These are phyloP conservation scores for Myodes glareolus DNA, from an alignment of 2,113 vertebrate species.

Conservation along the genomic window DNA sequence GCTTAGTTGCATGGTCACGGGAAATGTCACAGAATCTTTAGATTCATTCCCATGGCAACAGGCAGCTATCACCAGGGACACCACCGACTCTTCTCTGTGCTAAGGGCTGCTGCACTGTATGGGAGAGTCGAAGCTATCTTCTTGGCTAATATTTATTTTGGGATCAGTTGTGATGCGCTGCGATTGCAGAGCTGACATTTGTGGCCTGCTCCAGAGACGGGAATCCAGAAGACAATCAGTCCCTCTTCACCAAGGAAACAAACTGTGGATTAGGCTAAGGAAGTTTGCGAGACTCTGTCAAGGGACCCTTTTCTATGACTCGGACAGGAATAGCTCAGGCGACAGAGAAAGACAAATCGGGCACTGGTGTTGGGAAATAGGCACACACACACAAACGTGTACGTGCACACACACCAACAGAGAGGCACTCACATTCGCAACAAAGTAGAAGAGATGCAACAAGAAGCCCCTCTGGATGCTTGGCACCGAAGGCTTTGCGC, in stretches of 20 bases:
- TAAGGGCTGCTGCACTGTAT: background rate
- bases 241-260: conserved; percentile 4
- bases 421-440: background rate
- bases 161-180: background rate
- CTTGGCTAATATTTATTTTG: conserved; percentile 60
- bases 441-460: background rate
- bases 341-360: background rate
- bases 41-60: conserved; percentile 59
- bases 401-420: background rate
- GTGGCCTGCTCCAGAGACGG: background rate
- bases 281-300: background rate
- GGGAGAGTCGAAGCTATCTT: conserved; percentile 40
- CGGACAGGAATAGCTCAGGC: background rate
- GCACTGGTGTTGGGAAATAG: background rate
- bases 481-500: background rate
- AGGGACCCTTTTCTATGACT: background rate
- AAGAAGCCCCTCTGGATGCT: background rate
- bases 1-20: conserved; percentile 48
- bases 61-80: background rate
- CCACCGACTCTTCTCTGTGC: conserved; percentile 18
- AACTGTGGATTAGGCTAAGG: background rate
- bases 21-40: conserved; percentile 66
- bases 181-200: conserved; percentile 6
- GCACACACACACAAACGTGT: background rate
- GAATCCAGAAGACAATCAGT: conserved; percentile 9